Evolutionary conservation across 23 tunicate genomes (phyloP), one percentile per base, ranked within the genome.

Genomic region (Ascidia mentula): DNA sequence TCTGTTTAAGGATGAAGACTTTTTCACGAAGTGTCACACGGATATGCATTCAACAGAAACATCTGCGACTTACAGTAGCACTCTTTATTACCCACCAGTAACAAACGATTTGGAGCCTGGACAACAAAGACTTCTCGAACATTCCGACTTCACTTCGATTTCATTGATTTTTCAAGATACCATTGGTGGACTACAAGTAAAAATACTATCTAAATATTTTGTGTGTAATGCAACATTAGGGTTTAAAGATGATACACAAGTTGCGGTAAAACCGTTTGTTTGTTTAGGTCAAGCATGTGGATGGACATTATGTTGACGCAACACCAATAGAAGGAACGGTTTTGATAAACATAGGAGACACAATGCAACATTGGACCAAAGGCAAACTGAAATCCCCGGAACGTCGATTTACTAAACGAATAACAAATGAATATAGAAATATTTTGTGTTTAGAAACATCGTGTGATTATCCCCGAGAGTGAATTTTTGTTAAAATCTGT

Each of bases 141-240:
- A 88, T 77, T 69, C 83, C 6, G 93, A 88, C 72, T 88, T 82
- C 83, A 86, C 87, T 30, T 88, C 93, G 18, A 83, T 88, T 36
- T 77, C 93, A 6, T 18, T 88, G 39, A 22, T 88, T 18, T 88
- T 88, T 59, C 93, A 88, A 82, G 93, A 82, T 69, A 39, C 53
- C 28, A 70, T 88, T 34, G 93, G 93, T 33, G 93, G 93, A 37
- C 45, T 88, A 9, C 86, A 88, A 34, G 72, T 82, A 0, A 31
- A 72, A 34, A 72, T 9, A 30, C 38, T 7, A n/a, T n/a, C n/a
- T n/a, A n/a, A n/a, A 42, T 42, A 12, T n/a, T n/a, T n/a, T n/a
- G n/a, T n/a, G n/a, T n/a, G n/a, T n/a, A n/a, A n/a, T n/a, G n/a
- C n/a, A n/a, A n/a, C n/a, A n/a, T n/a, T n/a, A n/a, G n/a, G n/a